Evolutionary conservation across 2,888 invertebrate genomes (phyloP).

Genomic region (Chrysolina americana): DNA sequence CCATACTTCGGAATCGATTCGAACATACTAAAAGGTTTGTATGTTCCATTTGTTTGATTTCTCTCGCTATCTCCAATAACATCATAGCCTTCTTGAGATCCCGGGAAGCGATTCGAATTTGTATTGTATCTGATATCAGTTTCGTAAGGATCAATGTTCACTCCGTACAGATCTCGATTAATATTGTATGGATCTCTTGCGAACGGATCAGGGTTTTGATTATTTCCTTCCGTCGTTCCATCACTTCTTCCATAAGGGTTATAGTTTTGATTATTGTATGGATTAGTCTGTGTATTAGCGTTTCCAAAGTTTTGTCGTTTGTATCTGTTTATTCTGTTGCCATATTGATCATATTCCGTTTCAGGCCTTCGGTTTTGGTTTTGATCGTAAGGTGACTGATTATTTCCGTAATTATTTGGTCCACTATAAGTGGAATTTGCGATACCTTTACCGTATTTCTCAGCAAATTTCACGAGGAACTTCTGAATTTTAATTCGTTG

Average conservation of each 20-base stretch:
- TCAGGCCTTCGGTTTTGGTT: conserved; percentile 34
- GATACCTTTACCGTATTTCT: conserved; percentile 69
- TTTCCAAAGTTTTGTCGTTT: conserved; percentile 56
- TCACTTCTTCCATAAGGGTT: conserved; percentile 43
- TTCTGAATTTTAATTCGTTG: conserved; percentile 76
- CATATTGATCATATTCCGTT: conserved; percentile 54
- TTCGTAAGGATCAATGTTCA: conserved; percentile 64
- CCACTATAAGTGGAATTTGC: conserved; percentile 45
- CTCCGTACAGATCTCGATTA: conserved; percentile 62
- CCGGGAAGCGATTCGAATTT: neutral
- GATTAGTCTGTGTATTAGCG: conserved; percentile 21
- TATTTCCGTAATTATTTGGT: conserved; percentile 23
- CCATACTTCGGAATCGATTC: conserved; percentile 80
- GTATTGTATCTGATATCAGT: conserved; percentile 50
- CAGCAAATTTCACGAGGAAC: conserved; percentile 76
- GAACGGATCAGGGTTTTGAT: conserved; percentile 56
- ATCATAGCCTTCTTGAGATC: conserved; percentile 28
- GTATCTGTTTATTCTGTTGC: conserved; percentile 54
- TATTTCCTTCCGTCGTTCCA: conserved; percentile 41
- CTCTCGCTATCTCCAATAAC: neutral
- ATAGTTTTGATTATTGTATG: conserved; percentile 41
- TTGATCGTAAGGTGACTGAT: conserved; percentile 34
- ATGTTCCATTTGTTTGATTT: conserved; percentile 56
- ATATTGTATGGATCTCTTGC: conserved; percentile 60
- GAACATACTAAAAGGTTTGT: conserved; percentile 81